Conservation (phyloP, 2,797 vertebrate species). For the Chromis chromis region DNA sequence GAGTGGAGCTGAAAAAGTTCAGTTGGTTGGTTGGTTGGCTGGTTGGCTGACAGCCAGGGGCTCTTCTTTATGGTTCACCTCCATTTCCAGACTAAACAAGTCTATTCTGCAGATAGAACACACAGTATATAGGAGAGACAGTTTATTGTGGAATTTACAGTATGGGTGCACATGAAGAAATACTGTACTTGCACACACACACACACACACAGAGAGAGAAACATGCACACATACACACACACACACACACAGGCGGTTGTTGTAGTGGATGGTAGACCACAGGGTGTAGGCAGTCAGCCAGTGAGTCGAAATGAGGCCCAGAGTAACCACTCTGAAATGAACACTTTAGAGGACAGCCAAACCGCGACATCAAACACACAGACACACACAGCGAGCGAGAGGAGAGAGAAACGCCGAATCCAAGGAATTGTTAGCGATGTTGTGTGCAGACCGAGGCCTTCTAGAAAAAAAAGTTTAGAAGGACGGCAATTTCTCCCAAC, state of each 20-base stretch:
- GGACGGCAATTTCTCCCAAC: conserved; percentile 56
- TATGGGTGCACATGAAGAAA: conserved; percentile 47
- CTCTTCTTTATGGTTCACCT: conserved; percentile 54
- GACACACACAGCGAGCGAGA: conserved; percentile 76
- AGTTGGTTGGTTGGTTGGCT: conserved; percentile 57
- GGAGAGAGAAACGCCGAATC: conserved; percentile 50
- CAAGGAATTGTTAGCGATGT: conserved; percentile 69
- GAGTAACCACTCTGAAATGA: conserved; percentile 88
- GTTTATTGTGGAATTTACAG: conserved; percentile 60
- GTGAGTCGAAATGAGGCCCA: conserved; percentile 79
- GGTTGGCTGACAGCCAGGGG: conserved; percentile 30
- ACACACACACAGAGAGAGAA: conserved; percentile 1
- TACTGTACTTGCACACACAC: conserved; percentile 38
- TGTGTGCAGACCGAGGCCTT: conserved; percentile 66
- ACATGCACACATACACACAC: conserved; percentile 39
- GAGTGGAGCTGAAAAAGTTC: conserved; percentile 58
- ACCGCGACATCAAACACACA: conserved; percentile 86
- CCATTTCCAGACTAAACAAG: conserved; percentile 69
- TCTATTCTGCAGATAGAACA: conserved; percentile 43
- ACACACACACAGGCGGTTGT: conserved; percentile 51
- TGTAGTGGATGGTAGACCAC: conserved; percentile 83
- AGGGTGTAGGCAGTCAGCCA: conserved; percentile 90
- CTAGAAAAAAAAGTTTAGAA: conserved; percentile 43
- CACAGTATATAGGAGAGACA: conserved; percentile 41
- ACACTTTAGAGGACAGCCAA: conserved; percentile 91